These are phyloP conservation scores for Oreonectes daqikongensis DNA, from an alignment of 2,797 vertebrate genomes.

Conservation along the genomic window DNA sequence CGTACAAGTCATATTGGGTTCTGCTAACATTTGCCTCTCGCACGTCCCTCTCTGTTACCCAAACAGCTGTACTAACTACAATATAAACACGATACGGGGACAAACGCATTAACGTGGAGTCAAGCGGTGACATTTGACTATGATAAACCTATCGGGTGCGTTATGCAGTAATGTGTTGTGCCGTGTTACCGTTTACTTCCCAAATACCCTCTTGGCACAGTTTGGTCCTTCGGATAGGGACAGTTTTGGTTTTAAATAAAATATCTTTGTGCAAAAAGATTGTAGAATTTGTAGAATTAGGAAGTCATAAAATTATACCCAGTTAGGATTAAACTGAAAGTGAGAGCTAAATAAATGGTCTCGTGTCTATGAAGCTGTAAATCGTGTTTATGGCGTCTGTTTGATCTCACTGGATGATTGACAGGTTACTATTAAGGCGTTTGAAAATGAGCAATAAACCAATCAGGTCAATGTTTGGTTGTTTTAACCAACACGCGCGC, in stretches of 20 bases:
- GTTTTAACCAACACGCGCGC: neutral
- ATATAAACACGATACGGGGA: conserved; percentile 63
- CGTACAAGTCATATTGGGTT: neutral
- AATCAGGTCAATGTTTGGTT: neutral
- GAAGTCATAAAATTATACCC: neutral
- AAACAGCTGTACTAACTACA: conserved; percentile 73
- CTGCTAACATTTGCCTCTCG: conserved; percentile 41
- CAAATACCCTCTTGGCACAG: conserved; percentile 12
- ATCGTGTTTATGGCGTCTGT: neutral
- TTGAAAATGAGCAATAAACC: neutral
- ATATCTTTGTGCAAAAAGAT: neutral
- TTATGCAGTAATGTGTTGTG: conserved; percentile 24
- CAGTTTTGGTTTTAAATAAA: neutral
- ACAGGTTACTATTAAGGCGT: neutral
- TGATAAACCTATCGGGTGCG: conserved; percentile 37
- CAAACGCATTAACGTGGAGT: conserved; percentile 32
- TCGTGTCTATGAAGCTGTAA: conserved; percentile 7
- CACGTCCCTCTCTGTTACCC: conserved; percentile 61
- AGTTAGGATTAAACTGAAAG: neutral
- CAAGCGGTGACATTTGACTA: conserved; percentile 44
- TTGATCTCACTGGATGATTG: conserved; percentile 2
- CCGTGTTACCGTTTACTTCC: conserved; percentile 1
- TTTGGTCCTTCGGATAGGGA: neutral
- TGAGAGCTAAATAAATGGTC: neutral
- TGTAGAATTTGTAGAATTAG: neutral